Base-by-base conservation (phyloP, 2,113 vertebrate genomes). In the Cephalopterus ornatus region DNA sequence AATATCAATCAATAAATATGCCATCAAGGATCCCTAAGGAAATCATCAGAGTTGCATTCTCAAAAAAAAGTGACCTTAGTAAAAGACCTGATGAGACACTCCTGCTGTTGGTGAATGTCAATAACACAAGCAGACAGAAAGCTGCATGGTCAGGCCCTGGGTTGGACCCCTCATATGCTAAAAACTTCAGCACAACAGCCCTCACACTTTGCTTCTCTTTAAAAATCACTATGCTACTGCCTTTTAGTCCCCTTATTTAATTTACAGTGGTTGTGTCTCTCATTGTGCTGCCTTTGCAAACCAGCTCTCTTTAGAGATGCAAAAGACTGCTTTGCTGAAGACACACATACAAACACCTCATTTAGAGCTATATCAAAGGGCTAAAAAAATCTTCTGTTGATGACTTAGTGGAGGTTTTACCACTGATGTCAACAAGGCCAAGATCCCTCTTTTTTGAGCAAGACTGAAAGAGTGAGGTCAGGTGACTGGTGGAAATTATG, bases 301-400 rank as follows among this genome's bases (percentile, higher is more conserved):
- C 47, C 16, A 47, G 39, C 58, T 87, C 47, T 42, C 66, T n/a
- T 66, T 39, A 65, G 89, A 83, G 37, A 75, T 56, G 42, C 52
- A 85, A 56, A 91, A 78, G 24, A 14, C 46, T 83, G 46, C 50
- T 92, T 91, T 95, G 56, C 87, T 82, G 66, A 72, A 87, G 70
- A 59, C 52, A 56, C 44, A 62, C 42, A 62, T 3, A 66, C 59
- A 84, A 85, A 35, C 26, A 9, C 16, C 42, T 85, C 44, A 41
- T 61, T 82, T 93, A 90, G 47, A 80, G 32, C 44, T 65, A 26
- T 19, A 65, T 42, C 85, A 85, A 77, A 70, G 35, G 42, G 21
- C 26, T 4, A 3, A 71, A 53, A 81, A 79, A 33, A 49, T 44
- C 42, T 73, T 59, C 21, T 86, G n/a, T 56, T 59, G 16, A 26